Evolutionary conservation across 2,888 invertebrate species (phyloP).

Genomic region (Tiliacea aurago): DNA sequence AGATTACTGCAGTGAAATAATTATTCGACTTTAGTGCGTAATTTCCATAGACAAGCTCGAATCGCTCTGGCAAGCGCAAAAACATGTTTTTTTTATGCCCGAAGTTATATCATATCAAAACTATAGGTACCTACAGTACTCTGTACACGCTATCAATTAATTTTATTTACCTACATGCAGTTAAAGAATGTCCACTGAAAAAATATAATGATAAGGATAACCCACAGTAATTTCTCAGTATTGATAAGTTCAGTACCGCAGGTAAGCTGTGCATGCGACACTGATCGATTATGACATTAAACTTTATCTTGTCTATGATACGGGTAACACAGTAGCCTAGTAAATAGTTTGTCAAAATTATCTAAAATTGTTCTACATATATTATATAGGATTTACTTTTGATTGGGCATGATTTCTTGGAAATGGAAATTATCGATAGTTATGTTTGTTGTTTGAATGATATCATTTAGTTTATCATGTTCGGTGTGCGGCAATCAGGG

Average conservation of each 20-base stretch:
- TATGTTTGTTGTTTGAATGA: conserved; percentile 23
- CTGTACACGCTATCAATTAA: conserved; percentile 23
- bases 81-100: background rate
- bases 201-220: conserved; percentile 33
- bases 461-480: conserved; percentile 17
- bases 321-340: conserved; percentile 56
- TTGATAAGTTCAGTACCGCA: conserved; percentile 54
- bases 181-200: conserved; percentile 33
- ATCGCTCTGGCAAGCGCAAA: background rate
- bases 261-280: conserved; percentile 57
- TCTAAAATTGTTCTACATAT: conserved; percentile 51
- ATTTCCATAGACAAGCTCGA: background rate
- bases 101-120: background rate
- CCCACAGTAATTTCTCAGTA: conserved; percentile 48
- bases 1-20: no score
- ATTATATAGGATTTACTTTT: conserved; percentile 30
- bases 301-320: conserved; percentile 61
- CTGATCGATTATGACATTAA: conserved; percentile 57
- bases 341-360: conserved; percentile 52
- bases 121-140: background rate
- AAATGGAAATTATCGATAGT: conserved; percentile 50
- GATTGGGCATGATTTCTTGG: conserved; percentile 49
- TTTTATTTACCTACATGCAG: conserved; percentile 22
- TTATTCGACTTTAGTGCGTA: no score
- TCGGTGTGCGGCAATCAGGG: conserved; percentile 4